These are phyloP conservation scores for Gymnosoma rotundatum DNA, from an alignment of 2,888 invertebrate genomes.

Conservation along the genomic window DNA sequence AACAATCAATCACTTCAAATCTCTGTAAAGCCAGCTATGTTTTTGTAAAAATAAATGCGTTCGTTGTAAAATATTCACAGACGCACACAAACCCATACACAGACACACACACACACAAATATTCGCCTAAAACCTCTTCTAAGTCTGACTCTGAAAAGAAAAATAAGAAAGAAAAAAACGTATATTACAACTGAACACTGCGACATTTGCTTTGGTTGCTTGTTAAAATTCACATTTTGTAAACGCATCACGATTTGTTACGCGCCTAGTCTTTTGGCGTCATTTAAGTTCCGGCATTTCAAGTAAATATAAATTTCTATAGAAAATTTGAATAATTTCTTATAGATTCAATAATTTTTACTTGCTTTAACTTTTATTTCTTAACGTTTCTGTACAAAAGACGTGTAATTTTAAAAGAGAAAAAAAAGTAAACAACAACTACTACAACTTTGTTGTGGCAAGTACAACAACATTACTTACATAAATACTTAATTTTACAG, in stretches of 20 bases:
- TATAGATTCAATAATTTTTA: constrained; percentile 59
- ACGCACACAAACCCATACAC: too few species aligned
- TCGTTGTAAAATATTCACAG: constrained; percentile 6
- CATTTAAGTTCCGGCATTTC: constrained; percentile 70
- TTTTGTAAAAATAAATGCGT: not conserved
- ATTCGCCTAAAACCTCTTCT: not conserved
- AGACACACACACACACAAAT: too few species aligned
- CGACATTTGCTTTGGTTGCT: constrained; percentile 41
- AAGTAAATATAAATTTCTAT: constrained; percentile 67
- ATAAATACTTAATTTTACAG: not conserved
- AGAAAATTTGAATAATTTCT: constrained; percentile 68
- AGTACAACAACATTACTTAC: constrained; percentile 25
- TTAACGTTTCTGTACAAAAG: constrained; percentile 26
- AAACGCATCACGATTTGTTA: constrained; percentile 70
- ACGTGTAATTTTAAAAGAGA: constrained; percentile 38
- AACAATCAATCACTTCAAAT: constrained; percentile 33
- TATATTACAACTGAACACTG: not conserved
- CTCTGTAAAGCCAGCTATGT: not conserved
- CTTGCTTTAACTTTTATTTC: constrained; percentile 37
- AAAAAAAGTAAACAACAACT: constrained; percentile 12
- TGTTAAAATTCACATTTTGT: constrained; percentile 63
- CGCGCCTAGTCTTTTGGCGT: constrained; percentile 70
- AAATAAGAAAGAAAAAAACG: not conserved
- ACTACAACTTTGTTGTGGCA: constrained; percentile 24
- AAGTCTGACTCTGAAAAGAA: constrained; percentile 1